These are phyloP conservation scores for Arnoldichthys spilopterus DNA, from an alignment of 2,797 vertebrate genomes.

Conservation along the genomic window DNA sequence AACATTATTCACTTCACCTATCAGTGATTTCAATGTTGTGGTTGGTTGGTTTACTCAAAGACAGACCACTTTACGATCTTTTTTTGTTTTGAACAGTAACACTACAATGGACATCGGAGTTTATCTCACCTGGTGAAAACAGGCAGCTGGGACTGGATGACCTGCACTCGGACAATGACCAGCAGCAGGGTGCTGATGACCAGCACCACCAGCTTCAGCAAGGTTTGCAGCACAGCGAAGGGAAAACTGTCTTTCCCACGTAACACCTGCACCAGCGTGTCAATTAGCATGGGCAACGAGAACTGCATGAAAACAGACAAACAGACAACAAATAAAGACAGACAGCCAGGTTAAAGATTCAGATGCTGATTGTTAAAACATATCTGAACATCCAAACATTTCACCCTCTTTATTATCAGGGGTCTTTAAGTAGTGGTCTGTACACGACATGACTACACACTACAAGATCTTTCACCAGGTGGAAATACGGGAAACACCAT, in stretches of 20 bases:
- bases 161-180: slow-evolving; percentile 93
- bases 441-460: too few species aligned
- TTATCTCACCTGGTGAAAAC: slow-evolving; percentile 92
- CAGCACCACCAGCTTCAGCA: slow-evolving; percentile 94
- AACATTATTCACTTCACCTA: too few species aligned
- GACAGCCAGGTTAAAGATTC: neutral
- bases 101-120: neutral
- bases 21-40: too few species aligned
- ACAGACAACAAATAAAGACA: neutral
- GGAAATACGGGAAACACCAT: too few species aligned
- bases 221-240: slow-evolving; percentile 88
- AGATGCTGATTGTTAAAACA: too few species aligned
- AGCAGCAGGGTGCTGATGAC: slow-evolving; percentile 95
- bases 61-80: neutral
- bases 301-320: slow-evolving; percentile 76
- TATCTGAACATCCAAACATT: too few species aligned
- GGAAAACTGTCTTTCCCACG: slow-evolving; percentile 90
- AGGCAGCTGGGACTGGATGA: slow-evolving; percentile 97
- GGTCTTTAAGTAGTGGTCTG: too few species aligned
- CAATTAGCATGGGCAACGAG: slow-evolving; percentile 86
- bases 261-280: slow-evolving; percentile 84
- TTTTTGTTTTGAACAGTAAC: neutral
- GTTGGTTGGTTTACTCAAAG: neutral
- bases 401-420: too few species aligned
- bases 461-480: too few species aligned